phyloP scores from a whole-genome alignment of 2,888 invertebrate species.

The Odontothrips loti region DNA sequence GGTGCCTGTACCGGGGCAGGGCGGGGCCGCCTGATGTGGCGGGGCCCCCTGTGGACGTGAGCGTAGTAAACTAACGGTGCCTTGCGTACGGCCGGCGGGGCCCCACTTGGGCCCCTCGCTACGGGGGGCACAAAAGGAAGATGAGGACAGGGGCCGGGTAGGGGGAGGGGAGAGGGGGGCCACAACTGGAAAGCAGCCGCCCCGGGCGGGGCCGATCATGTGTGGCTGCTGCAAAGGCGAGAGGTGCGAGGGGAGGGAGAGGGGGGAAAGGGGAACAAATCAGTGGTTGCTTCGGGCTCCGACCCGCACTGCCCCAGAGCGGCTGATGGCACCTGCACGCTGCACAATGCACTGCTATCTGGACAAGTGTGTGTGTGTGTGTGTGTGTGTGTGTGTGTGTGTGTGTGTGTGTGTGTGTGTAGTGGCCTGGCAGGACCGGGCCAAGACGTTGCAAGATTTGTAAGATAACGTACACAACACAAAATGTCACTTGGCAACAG shows the following conservation, averaged over 20 bases:
- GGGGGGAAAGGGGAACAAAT: background rate
- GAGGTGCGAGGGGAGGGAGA: background rate
- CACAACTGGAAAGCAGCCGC: too few relatives aligned
- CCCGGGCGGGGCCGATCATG: too few relatives aligned
- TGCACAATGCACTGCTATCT: background rate
- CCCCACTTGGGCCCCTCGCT: background rate
- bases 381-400: background rate
- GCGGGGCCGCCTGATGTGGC: background rate
- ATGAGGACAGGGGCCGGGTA: background rate
- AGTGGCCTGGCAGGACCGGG: too few relatives aligned
- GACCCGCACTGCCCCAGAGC: too few relatives aligned
- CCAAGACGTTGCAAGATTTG: too few relatives aligned
- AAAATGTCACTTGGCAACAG: too few relatives aligned
- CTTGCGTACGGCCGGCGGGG: slow-evolving; percentile 5
- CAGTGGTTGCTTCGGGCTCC: background rate
- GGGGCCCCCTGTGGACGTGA: background rate
- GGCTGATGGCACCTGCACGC: background rate
- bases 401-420: background rate
- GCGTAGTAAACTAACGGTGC: slow-evolving; percentile 3
- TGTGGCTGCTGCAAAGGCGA: background rate
- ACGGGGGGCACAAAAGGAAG: too few relatives aligned
- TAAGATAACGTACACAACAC: too few relatives aligned
- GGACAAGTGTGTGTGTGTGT: background rate
- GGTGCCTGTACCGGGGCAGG: background rate
- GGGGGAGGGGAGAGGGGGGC: background rate